Evolutionary conservation across 2,888 invertebrate genomes (phyloP), one percentile per base, ranked within the genome.

Genomic region (Geotrupes spiniger): DNA sequence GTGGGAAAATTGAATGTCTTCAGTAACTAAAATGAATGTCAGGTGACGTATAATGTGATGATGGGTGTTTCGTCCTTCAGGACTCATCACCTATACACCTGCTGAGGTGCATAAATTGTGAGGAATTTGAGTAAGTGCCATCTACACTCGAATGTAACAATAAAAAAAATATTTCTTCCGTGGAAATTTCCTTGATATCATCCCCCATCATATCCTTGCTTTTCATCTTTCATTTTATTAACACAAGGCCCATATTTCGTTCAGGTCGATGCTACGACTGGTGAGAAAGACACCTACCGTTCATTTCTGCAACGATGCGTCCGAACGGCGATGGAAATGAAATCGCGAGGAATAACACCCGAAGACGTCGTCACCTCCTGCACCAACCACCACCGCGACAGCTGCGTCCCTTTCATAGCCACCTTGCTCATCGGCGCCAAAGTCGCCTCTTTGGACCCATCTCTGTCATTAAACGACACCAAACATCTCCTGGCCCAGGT

Each of bases 361-460:
- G 73, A 73, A 1, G 78, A 78, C 52, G 72, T 77, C 2, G 69
- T 79, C 41, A 60, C 71, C 0, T 50, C 77, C 1, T 77, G 78
- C 67, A 75, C 73, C 1, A 69, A 71, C 0, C 77, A 74, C 50
- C 74, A 75, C 27, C 16, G 76, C 2, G 70, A 78, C 45, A 59
- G 73, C 5, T 63, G 64, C 2, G 67, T 77, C 25, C 76, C 78
- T 0, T 68, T 74, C 37, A 71, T 78, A 31, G 76, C 77, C 1
- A 70, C 74, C 0, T 52, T 76, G 2, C 77, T 70, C 54, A 64
- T 76, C 4, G 78, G 78, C 2, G 66, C 63, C 6, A 63, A 60
- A 39, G 49, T 63, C 1, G 60, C 62, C 2, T 60, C 61, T 2
- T 44, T 69, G 11, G 66, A 70, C 48, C 64, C 64, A 1, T 55